phyloP scores from a whole-genome alignment of 1,140 invertebrate species.

The Melanaphis sacchari region DNA sequence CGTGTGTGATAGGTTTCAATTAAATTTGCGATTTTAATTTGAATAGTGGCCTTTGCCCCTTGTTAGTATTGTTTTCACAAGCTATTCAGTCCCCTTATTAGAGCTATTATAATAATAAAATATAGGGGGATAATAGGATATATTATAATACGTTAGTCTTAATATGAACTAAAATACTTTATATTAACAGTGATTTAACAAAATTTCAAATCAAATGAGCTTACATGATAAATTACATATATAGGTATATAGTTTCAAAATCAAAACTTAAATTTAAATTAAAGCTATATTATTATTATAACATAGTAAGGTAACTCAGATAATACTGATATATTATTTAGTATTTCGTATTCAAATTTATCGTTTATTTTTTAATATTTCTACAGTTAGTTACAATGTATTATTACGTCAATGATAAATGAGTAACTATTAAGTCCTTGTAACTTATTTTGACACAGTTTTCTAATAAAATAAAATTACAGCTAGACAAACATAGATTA shows the following conservation, averaged over 20 bases:
- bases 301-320: background rate
- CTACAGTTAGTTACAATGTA: no score
- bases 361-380: no score
- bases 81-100: background rate
- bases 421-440: no score
- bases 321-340: no score
- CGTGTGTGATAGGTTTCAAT: background rate
- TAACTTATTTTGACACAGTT: no score
- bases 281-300: background rate
- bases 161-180: background rate
- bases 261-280: background rate
- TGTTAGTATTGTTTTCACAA: constrained; percentile 11
- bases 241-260: background rate
- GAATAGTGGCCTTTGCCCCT: background rate
- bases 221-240: background rate
- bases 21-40: background rate
- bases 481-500: no score
- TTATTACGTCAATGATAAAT: no score
- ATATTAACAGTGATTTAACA: background rate
- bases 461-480: no score
- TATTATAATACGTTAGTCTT: background rate
- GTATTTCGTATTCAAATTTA: no score
- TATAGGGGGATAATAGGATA: background rate
- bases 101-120: background rate
- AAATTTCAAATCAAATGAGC: background rate